Evolutionary conservation across 1,140 invertebrate species (phyloP), one percentile per base, ranked within the genome.

Genomic region (Anastrepha ludens): DNA sequence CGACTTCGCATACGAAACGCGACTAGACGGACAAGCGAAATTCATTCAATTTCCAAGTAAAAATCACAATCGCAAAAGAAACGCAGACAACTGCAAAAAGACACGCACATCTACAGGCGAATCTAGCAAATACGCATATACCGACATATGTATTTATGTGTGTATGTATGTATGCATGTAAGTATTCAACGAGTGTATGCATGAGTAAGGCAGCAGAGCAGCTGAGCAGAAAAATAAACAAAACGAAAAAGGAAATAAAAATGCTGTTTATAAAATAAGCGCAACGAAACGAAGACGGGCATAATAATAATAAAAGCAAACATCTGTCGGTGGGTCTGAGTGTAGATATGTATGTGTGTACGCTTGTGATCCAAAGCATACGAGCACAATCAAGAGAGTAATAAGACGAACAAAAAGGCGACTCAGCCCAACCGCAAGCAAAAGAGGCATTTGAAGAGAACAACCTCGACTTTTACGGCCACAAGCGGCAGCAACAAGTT

Each of bases 21-120:
- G 90, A 92, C 91, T 92, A 92, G 91, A 91, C 89, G 90, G 90
- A 86, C 88, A 88, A 91, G 91, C 91, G 89, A 92, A 92, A 92
- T 92, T 92, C 91, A 92, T 92, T 92, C 91, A 92, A 92, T 88
- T 88, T 87, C 87, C 88, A 87, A 88, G 88, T 87, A 87, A 87
- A 88, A 87, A 65, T 64, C 87, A 86, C 44, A 87, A 86, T 20
- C 47, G 86, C 88, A 70, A 81, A 58, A 86, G 62, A 85, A 87
- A 87, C 20, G 60, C 39, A 87, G 64, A 85, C 60, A 67, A 55
- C 64, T 41, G 6, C 64, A 88, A 78, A 29, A 41, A 87, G 2
- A 86, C 17, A 86, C 0, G 67, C 50, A 65, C 55, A 88, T 3
- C 81, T n/a, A 88, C 29, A 88, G 50, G 50, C 50, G 50, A 29